These are phyloP conservation scores for Spinus pinus DNA, from an alignment of 2,797 vertebrate genomes.

Conservation along the genomic window DNA sequence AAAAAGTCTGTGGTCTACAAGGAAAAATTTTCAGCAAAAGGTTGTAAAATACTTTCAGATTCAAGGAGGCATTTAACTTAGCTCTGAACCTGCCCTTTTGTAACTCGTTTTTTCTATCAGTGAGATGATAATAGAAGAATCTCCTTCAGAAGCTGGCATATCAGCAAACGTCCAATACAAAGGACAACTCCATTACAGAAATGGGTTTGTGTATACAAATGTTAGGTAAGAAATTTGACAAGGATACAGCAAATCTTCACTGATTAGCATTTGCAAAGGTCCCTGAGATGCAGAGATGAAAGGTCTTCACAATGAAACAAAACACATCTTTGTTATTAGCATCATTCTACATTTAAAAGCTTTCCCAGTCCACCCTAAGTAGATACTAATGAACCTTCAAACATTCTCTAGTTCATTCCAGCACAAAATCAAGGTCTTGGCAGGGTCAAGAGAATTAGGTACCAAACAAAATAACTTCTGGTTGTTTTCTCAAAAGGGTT, in stretches of 20 bases:
- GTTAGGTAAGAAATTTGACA: constrained; percentile 9
- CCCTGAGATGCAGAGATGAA: background rate
- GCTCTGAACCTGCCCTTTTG: constrained; percentile 24
- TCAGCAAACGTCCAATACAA: constrained; percentile 29
- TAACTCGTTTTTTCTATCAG: constrained; percentile 18
- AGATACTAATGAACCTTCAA: constrained; percentile 4
- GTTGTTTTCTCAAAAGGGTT: background rate
- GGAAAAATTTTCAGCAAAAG: constrained; percentile 4
- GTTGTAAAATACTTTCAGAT: background rate
- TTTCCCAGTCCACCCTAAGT: background rate
- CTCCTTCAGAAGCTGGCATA: constrained; percentile 25
- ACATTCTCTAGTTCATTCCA: background rate
- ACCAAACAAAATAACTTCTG: background rate
- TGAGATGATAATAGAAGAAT: constrained; percentile 1
- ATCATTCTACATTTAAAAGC: background rate
- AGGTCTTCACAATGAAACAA: background rate
- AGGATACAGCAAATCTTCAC: background rate
- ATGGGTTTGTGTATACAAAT: constrained; percentile 6
- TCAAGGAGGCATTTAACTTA: constrained; percentile 5
- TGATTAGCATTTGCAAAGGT: constrained; percentile 33
- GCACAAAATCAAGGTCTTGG: background rate
- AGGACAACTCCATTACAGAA: constrained; percentile 46
- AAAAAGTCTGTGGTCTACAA: background rate
- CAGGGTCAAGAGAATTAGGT: background rate
- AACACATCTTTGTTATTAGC: background rate